phyloP scores from a whole-genome alignment of 2,888 invertebrate species.

The Agonopterix arenella region DNA sequence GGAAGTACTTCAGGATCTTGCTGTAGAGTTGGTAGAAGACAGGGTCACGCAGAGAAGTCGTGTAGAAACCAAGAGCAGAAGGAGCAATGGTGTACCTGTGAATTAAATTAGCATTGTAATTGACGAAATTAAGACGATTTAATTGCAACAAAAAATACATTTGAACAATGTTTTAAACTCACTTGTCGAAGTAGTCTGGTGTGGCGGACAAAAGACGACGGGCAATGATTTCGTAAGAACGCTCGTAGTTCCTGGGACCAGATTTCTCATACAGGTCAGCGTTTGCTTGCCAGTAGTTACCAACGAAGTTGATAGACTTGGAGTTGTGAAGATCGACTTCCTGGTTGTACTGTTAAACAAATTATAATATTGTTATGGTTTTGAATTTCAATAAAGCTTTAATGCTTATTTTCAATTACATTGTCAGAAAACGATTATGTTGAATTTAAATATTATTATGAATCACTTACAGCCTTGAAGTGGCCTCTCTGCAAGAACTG shows the following conservation, averaged over 20 bases:
- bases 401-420: conserved; percentile 19
- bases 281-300: conserved; percentile 76
- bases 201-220: conserved; percentile 55
- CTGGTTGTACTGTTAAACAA: conserved; percentile 43
- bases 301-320: conserved; percentile 72
- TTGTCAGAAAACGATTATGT: conserved; percentile 25
- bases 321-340: conserved; percentile 45
- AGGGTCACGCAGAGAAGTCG: conserved; percentile 80
- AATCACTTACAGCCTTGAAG: conserved; percentile 76
- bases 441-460: background rate
- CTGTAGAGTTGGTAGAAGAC: conserved; percentile 78
- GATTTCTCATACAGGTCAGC: conserved; percentile 57
- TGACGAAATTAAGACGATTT: no score
- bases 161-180: conserved; percentile 1
- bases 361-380: background rate
- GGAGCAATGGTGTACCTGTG: conserved; percentile 64
- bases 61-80: conserved; percentile 79
- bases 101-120: conserved; percentile 7
- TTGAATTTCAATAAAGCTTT: background rate
- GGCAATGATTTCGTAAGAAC: conserved; percentile 78
- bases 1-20: conserved; percentile 62
- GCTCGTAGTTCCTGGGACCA: conserved; percentile 45
- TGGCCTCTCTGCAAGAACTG: conserved; percentile 72
- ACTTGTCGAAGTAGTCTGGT: conserved; percentile 38
- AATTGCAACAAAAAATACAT: no score